phyloP scores from a whole-genome alignment of 2,797 vertebrate genomes.

The Sparidentex hasta region DNA sequence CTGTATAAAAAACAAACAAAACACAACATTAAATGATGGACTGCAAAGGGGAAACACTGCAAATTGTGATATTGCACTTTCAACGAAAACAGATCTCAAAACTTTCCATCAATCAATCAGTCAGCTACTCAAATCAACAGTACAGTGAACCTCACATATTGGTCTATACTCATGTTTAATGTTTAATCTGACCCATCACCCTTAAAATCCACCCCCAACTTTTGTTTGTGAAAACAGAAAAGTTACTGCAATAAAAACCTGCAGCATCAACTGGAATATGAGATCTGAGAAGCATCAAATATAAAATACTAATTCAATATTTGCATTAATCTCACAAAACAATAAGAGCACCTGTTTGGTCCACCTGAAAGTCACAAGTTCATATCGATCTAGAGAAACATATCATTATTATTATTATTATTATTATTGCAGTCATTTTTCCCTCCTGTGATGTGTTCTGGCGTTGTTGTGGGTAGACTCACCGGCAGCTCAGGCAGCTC shows the following conservation, averaged over 20 bases:
- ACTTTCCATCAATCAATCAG: not conserved
- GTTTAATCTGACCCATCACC: no score
- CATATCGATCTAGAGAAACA: not conserved
- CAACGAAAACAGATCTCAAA: not conserved
- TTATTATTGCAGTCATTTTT: no score
- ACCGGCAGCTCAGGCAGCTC: slow-evolving; percentile 92
- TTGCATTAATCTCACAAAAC: not conserved
- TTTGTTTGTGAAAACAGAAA: not conserved
- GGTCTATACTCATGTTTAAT: not conserved
- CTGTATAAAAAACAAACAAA: not conserved
- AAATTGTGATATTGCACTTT: not conserved
- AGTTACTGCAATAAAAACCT: not conserved
- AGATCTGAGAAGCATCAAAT: not conserved
- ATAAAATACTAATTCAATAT: not conserved
- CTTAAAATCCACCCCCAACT: not conserved
- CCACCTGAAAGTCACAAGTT: not conserved
- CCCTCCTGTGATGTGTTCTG: not conserved
- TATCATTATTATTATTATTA: no score
- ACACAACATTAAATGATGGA: not conserved
- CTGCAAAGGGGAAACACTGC: not conserved
- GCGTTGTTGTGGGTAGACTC: slow-evolving; percentile 75
- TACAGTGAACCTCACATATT: not conserved
- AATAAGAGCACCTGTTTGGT: not conserved
- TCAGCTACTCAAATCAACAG: not conserved
- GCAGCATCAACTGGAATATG: not conserved